Evolutionary conservation across 2,888 invertebrate species (phyloP).

Genomic region (Mongoloraphidia duomilia): DNA sequence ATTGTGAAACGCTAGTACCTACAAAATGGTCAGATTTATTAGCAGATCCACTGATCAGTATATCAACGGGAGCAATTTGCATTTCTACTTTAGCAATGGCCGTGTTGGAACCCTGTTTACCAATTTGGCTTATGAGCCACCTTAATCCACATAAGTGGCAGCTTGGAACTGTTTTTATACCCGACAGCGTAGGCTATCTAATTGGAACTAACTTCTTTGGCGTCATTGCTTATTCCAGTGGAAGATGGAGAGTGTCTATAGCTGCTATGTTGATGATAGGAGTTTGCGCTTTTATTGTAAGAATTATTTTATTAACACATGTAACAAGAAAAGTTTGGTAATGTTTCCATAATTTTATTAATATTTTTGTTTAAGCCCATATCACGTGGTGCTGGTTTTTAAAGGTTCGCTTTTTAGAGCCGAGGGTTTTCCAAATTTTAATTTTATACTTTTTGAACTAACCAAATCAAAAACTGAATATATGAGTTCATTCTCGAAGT

Average conservation of each 20-base stretch:
- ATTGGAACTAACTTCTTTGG: constrained; percentile 71
- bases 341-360: too few relatives aligned
- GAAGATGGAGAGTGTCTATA: constrained; percentile 48
- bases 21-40: constrained; percentile 41
- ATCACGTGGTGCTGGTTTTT: too few relatives aligned
- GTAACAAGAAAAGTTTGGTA: neutral
- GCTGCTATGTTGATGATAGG: constrained; percentile 48
- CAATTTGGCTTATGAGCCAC: constrained; percentile 61
- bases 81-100: constrained; percentile 71
- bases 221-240: constrained; percentile 44
- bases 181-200: constrained; percentile 72
- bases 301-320: constrained; percentile 13
- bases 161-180: constrained; percentile 68
- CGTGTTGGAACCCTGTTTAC: constrained; percentile 67
- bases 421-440: too few relatives aligned
- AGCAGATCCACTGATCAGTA: constrained; percentile 45
- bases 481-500: too few relatives aligned
- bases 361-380: too few relatives aligned
- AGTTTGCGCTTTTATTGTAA: constrained; percentile 44
- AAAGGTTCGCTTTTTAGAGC: too few relatives aligned
- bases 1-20: too few relatives aligned
- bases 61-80: constrained; percentile 54
- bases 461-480: too few relatives aligned
- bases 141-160: constrained; percentile 57
- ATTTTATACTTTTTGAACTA: too few relatives aligned